Conservation (phyloP, 2,888 invertebrate genomes). For the Dasypolia templi region DNA sequence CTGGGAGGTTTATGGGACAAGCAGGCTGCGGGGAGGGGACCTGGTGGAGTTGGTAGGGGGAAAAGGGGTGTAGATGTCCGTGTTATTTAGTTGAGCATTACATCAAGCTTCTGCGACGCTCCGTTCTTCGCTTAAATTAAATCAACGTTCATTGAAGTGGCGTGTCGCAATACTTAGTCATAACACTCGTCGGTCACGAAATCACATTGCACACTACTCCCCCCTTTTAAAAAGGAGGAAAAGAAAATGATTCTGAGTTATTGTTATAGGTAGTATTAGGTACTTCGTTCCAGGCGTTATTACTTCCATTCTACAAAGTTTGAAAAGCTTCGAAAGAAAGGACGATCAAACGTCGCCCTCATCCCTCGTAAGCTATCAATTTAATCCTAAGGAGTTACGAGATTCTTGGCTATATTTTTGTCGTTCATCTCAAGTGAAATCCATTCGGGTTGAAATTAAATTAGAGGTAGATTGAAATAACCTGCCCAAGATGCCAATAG, state of each 20-base stretch:
- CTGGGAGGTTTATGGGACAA: slow-evolving; percentile 71
- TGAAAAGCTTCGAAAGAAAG: slow-evolving; percentile 65
- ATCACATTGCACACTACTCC: slow-evolving; percentile 65
- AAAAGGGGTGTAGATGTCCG: slow-evolving; percentile 73
- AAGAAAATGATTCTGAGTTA: slow-evolving; percentile 52
- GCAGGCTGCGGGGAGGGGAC: slow-evolving; percentile 37
- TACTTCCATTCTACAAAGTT: slow-evolving; percentile 61
- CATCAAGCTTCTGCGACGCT: slow-evolving; percentile 77
- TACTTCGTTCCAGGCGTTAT: slow-evolving; percentile 50
- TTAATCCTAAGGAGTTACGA: slow-evolving; percentile 71
- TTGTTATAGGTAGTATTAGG: slow-evolving; percentile 49
- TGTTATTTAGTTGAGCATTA: slow-evolving; percentile 85
- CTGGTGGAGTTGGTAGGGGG: slow-evolving; percentile 40
- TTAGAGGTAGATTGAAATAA: slow-evolving; percentile 76
- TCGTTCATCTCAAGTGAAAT: slow-evolving; percentile 68
- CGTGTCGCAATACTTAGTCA: slow-evolving; percentile 75
- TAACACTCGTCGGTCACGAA: slow-evolving; percentile 67
- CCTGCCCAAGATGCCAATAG: slow-evolving; percentile 69
- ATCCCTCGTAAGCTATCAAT: slow-evolving; percentile 68
- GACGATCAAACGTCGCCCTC: slow-evolving; percentile 63
- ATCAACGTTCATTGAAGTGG: slow-evolving; percentile 80
- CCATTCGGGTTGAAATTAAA: slow-evolving; percentile 71
- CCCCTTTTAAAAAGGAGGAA: slow-evolving; percentile 55
- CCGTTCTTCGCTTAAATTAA: slow-evolving; percentile 79
- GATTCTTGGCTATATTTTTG: slow-evolving; percentile 69